Percentiles rank a stretch among this genome's conserved stretches.
Conservation (phyloP, 2,797 vertebrate species). For the Tachyglossus aculeatus region DNA sequence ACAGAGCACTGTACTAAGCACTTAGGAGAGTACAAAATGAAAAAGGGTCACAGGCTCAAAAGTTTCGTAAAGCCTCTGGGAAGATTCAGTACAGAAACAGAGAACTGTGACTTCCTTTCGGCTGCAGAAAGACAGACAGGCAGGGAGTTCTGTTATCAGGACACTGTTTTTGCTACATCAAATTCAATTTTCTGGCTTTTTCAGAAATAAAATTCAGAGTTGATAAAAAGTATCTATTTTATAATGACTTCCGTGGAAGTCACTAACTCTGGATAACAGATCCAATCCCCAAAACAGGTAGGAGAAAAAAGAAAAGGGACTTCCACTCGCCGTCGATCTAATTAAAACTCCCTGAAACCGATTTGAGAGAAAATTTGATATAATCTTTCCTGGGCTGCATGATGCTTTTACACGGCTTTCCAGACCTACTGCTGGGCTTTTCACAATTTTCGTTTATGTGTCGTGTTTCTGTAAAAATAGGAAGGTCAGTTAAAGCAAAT, state of each 20-base stretch:
- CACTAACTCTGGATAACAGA: conserved; percentile 1
- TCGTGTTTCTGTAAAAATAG: conserved; percentile 53
- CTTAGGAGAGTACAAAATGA: too few species aligned
- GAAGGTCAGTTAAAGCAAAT: conserved; percentile 59
- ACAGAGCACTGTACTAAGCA: too few species aligned
- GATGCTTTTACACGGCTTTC: conserved; percentile 37
- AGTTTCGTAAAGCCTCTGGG: too few species aligned
- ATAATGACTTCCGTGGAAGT: conserved; percentile 9
- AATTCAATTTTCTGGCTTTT: neutral
- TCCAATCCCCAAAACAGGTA: conserved; percentile 13
- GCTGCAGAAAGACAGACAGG: conserved; percentile 21
- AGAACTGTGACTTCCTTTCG: conserved; percentile 28
- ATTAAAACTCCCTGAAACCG: conserved; percentile 38
- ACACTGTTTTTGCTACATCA: conserved; percentile 33
- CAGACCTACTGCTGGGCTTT: conserved; percentile 48
- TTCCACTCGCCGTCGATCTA: conserved; percentile 41
- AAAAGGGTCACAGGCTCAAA: too few species aligned
- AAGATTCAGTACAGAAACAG: conserved; percentile 24
- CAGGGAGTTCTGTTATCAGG: neutral
- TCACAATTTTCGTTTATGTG: conserved; percentile 44
- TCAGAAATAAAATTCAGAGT: conserved; percentile 29
- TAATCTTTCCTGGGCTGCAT: neutral
- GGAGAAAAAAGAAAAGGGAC: neutral
- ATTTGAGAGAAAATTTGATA: conserved; percentile 36
- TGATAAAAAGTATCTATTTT: conserved; percentile 19